Conservation (phyloP, 2,888 invertebrate genomes). For the Melanchra persicariae region DNA sequence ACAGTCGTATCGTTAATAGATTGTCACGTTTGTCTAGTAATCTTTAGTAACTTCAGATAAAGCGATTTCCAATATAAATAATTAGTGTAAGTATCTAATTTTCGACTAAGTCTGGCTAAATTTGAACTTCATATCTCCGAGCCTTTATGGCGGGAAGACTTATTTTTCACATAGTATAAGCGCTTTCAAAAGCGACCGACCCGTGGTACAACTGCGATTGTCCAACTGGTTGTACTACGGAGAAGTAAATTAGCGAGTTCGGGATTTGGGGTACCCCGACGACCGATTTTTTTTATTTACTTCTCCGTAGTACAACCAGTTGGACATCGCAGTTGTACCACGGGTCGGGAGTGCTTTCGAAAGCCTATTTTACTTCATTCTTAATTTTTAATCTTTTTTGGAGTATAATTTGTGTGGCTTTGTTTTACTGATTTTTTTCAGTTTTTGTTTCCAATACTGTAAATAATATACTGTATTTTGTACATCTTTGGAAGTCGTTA, state of each 20-base stretch:
- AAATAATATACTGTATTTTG: background rate
- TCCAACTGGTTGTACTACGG: too few relatives aligned
- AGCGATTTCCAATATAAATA: conserved; percentile 38
- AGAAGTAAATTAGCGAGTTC: too few relatives aligned
- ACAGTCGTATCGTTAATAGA: too few relatives aligned
- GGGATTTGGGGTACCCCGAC: too few relatives aligned
- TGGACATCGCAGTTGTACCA: too few relatives aligned
- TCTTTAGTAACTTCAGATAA: conserved; percentile 28
- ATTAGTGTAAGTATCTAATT: conserved; percentile 38
- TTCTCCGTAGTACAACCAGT: too few relatives aligned
- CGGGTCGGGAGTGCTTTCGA: conserved; percentile 39
- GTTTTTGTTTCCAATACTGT: background rate
- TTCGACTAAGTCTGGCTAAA: conserved; percentile 38
- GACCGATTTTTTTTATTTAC: too few relatives aligned
- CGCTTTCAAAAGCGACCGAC: too few relatives aligned
- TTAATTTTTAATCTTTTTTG: background rate
- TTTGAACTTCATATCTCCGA: conserved; percentile 53
- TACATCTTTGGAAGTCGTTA: background rate
- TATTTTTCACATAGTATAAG: conserved; percentile 28
- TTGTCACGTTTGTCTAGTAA: background rate
- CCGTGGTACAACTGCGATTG: too few relatives aligned
- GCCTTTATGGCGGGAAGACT: conserved; percentile 45
- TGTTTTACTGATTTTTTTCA: conserved; percentile 1
- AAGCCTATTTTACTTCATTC: conserved; percentile 22
- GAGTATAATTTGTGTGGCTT: conserved; percentile 1